Evolutionary conservation across 2,113 vertebrate species (phyloP), one percentile per base, ranked within the genome.

Genomic region (Gambusia holbrooki): DNA sequence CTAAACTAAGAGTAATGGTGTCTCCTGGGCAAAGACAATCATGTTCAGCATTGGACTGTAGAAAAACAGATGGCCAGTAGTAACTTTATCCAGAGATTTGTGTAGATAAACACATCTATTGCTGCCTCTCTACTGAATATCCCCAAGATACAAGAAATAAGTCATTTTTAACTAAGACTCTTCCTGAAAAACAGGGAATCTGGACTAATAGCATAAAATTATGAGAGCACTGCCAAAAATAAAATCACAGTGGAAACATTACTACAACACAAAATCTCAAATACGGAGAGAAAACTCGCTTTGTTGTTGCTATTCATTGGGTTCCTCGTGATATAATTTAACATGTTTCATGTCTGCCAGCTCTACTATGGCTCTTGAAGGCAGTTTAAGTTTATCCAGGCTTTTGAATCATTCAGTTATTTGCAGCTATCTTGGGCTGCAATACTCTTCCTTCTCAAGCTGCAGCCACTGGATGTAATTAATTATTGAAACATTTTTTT

Each of bases 381-480:
- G 69, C 84, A 83, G 84, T 80, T 84, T 72, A 84, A 73, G 77
- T 90, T 88, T 84, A 82, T 77, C 69, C 74, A 76, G 74, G 69
- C 88, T 87, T 81, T 86, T 94, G 84, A 92, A 93, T 93, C 88
- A 91, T 93, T 93, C 86, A 93, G 85, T 83, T 76, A 91, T 89
- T 85, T 89, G 87, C 83, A 88, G 85, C 90, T 90, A 90, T 92
- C 90, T 93, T 91, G 78, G 81, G 82, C 89, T 82, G 83, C 84
- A 90, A 89, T 86, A 77, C 71, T 87, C 78, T 74, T 80, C 83
- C 82, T 81, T 87, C 67, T 84, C 83, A 89, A 83, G 80, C 85
- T 86, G 79, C 77, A 88, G 86, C 77, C 81, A 71, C 82, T 90
- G 85, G 87, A 91, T 81, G 76, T 77, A 82, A 92, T 93, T 85